These are phyloP conservation scores for Drosophila miranda DNA, from an alignment of 1,140 invertebrate species.

Conservation along the genomic window DNA sequence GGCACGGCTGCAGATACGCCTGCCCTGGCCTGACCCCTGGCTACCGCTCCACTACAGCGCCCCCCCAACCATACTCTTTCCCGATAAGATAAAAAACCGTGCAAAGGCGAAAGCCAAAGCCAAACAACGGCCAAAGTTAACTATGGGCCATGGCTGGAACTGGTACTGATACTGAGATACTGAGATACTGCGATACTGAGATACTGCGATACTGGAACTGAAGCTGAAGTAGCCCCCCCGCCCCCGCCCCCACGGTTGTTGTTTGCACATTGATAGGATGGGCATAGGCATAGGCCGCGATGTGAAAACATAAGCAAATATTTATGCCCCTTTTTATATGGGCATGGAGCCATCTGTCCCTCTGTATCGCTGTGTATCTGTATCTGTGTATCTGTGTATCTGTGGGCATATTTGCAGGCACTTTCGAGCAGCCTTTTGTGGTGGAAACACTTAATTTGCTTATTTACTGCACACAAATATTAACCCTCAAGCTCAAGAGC, in stretches of 20 bases:
- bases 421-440: constrained; percentile 3
- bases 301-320: constrained; percentile 72
- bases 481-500: constrained; percentile 33
- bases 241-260: constrained; percentile 8
- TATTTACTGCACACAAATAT: constrained; percentile 50
- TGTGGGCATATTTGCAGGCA: constrained; percentile 34
- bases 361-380: constrained; percentile 12
- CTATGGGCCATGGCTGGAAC: constrained; percentile 5
- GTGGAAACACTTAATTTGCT: constrained; percentile 49
- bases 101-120: constrained; percentile 43
- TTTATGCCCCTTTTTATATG: constrained; percentile 57
- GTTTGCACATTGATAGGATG: constrained; percentile 63
- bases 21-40: constrained; percentile 39
- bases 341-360: too few species aligned
- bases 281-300: constrained; percentile 22
- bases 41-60: not conserved
- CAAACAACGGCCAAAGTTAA: constrained; percentile 15
- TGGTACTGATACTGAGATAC: not conserved
- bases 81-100: constrained; percentile 59
- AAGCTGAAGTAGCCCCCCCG: constrained; percentile 4
- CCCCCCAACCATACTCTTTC: not conserved
- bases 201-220: constrained; percentile 22
- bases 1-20: constrained; percentile 18
- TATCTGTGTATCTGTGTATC: constrained; percentile 12
- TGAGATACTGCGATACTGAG: not conserved